Conservation (phyloP, 2,113 vertebrate genomes). For the Probosciger aterrimus region DNA sequence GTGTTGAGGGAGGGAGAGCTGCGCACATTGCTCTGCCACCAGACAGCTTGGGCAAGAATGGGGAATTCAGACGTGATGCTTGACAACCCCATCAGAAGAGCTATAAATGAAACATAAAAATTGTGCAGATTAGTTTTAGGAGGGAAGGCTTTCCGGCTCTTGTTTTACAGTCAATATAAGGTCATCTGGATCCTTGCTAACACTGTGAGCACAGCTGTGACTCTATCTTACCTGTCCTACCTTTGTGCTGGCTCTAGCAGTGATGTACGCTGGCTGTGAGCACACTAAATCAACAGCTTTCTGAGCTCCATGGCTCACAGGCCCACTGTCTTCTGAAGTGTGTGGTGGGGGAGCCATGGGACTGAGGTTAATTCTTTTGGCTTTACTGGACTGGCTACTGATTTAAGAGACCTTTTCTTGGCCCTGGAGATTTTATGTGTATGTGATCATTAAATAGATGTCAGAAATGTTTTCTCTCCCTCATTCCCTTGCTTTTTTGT, state of each 20-base stretch:
- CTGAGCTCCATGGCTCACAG: not conserved
- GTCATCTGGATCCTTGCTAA: not conserved
- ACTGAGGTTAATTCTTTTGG: not conserved
- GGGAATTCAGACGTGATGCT: not conserved
- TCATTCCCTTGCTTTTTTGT: not conserved
- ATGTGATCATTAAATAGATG: slow-evolving; percentile 36
- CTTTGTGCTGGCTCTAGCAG: not conserved
- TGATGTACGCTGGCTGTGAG: not conserved
- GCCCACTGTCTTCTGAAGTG: not conserved
- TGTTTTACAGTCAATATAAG: not conserved
- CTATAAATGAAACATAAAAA: not conserved
- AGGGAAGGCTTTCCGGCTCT: not conserved
- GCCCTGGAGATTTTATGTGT: not conserved
- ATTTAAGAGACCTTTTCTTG: not conserved
- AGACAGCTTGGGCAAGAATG: not conserved
- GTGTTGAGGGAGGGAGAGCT: not conserved
- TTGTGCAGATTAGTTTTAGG: not conserved
- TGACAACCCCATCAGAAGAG: not conserved
- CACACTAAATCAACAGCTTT: not conserved
- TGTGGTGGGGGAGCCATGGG: too few relatives aligned
- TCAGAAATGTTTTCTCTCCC: slow-evolving; percentile 2
- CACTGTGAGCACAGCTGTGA: not conserved
- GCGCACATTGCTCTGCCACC: not conserved
- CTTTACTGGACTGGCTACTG: not conserved
- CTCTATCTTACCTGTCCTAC: not conserved